A percentile compares a stretch with the other conserved stretches of the same genome.
Conservation (phyloP, 2,113 vertebrate genomes). For the Calypte anna region DNA sequence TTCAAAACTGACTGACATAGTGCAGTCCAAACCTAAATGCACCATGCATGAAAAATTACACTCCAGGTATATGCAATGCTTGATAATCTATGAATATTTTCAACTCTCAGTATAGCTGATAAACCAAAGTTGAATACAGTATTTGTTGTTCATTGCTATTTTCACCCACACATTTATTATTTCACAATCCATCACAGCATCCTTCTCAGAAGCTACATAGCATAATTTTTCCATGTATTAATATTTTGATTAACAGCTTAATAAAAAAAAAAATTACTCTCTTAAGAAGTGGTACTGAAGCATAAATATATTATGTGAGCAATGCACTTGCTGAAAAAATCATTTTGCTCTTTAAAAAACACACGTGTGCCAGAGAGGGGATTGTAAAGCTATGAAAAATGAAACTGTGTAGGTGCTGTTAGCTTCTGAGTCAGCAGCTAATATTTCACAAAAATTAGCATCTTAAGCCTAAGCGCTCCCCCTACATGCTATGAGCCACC, state of each 20-base stretch:
- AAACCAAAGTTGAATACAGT: not conserved
- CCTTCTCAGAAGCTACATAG: slow-evolving; percentile 2
- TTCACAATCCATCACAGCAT: not conserved
- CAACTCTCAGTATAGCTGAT: not conserved
- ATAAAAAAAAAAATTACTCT: slow-evolving; percentile 14
- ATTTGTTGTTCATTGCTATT: not conserved
- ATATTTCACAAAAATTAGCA: slow-evolving; percentile 54
- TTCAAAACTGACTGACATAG: not conserved
- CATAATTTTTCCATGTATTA: slow-evolving; percentile 32
- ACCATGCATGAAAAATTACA: not conserved
- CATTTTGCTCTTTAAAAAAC: not conserved
- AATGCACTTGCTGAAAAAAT: not conserved
- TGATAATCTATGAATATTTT: not conserved
- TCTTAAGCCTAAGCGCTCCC: slow-evolving; percentile 38
- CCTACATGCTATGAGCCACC: slow-evolving; percentile 1
- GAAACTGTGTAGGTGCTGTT: slow-evolving; percentile 20
- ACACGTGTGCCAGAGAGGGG: not conserved
- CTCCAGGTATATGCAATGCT: not conserved
- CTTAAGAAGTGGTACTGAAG: not conserved
- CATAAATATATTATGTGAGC: not conserved
- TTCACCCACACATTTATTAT: slow-evolving; percentile 19
- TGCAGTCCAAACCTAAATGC: not conserved
- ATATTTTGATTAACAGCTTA: slow-evolving; percentile 49
- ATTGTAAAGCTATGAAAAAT: slow-evolving; percentile 40
- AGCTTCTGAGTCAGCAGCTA: slow-evolving; percentile 63